A percentile compares a stretch with the other conserved stretches of the same genome.
These are phyloP conservation scores for Heliconius erato DNA, from an alignment of 2,888 invertebrate genomes.

Conservation along the genomic window DNA sequence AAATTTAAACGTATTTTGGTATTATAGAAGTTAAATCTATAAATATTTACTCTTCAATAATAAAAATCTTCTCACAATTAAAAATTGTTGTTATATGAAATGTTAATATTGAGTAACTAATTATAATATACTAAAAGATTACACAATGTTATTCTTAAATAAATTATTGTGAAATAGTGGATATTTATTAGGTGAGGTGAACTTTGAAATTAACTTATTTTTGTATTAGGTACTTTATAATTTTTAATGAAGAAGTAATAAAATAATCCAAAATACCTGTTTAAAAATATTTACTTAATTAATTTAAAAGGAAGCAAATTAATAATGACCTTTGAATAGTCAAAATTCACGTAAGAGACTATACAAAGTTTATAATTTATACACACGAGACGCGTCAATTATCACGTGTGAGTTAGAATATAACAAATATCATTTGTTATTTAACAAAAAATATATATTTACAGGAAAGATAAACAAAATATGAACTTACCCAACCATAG, in stretches of 20 bases:
- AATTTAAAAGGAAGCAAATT: neutral
- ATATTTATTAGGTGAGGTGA: neutral
- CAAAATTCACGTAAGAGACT: neutral
- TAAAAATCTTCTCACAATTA: neutral
- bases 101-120: neutral
- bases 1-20: neutral
- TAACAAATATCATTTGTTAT: neutral
- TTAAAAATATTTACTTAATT: neutral
- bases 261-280: neutral
- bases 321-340: neutral
- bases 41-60: neutral
- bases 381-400: neutral
- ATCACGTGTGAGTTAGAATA: neutral
- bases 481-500: conserved; percentile 14
- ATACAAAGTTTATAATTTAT: neutral
- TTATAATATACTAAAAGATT: neutral
- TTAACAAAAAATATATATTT: neutral
- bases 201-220: neutral
- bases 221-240: neutral
- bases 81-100: neutral
- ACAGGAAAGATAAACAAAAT: neutral
- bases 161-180: conserved; percentile 8
- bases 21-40: neutral
- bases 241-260: neutral
- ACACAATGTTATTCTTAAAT: neutral